Conservation (phyloP, 2,113 vertebrate genomes). For the Cynoglossus semilaevis region DNA sequence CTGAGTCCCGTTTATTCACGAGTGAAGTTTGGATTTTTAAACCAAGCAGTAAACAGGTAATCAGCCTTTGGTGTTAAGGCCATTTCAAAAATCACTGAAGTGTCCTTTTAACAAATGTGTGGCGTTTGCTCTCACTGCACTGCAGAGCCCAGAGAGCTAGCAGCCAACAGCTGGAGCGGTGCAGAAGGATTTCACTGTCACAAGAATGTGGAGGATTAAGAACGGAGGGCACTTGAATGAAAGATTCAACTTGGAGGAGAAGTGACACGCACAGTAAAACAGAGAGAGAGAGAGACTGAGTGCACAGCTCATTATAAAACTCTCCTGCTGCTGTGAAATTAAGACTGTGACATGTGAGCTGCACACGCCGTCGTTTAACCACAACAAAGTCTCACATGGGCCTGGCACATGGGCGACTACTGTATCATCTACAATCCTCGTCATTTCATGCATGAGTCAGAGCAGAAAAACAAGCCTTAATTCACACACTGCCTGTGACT, state of each 20-base stretch:
- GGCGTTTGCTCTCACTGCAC: conserved; percentile 5
- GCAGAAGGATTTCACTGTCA: conserved; percentile 36
- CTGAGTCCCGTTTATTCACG: too few relatives aligned
- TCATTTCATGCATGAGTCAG: conserved; percentile 30
- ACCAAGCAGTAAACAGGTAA: too few relatives aligned
- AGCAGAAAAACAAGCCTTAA: conserved; percentile 22
- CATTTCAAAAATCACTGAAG: too few relatives aligned
- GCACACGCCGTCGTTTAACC: neutral
- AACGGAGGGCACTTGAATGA: too few relatives aligned
- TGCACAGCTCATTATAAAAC: too few relatives aligned
- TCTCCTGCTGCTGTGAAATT: too few relatives aligned
- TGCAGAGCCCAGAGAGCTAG: conserved; percentile 17
- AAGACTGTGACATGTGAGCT: conserved; percentile 21
- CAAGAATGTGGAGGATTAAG: conserved; percentile 63
- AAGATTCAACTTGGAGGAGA: too few relatives aligned
- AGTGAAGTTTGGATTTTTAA: too few relatives aligned
- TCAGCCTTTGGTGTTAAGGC: too few relatives aligned
- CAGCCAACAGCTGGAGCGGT: conserved; percentile 25
- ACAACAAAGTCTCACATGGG: conserved; percentile 3
- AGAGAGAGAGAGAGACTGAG: conserved; percentile 5
- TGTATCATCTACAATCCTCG: neutral
- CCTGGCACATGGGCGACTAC: too few relatives aligned
- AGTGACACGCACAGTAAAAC: conserved; percentile 17
- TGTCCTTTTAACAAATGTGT: conserved; percentile 1
- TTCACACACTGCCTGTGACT: conserved; percentile 22